Evolutionary conservation across 2,888 invertebrate genomes (phyloP).

Genomic region (Epistrophe grossulariae): DNA sequence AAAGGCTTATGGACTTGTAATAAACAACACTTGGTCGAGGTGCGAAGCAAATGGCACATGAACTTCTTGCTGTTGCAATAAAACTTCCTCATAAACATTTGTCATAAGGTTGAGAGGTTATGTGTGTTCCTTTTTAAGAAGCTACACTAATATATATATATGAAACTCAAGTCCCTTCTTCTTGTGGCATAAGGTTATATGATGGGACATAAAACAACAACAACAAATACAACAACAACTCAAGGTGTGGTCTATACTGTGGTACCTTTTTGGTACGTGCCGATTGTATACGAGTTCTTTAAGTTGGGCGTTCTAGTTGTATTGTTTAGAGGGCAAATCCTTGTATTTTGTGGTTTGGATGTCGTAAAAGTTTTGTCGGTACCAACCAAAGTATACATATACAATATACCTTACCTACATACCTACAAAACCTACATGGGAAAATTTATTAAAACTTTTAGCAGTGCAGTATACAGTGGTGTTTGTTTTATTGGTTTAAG

Average conservation of each 20-base stretch:
- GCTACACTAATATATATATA: not conserved
- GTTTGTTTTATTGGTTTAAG: slow-evolving; percentile 65
- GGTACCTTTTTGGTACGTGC: slow-evolving; percentile 50
- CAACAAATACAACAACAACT: slow-evolving; percentile 48
- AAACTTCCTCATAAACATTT: slow-evolving; percentile 75
- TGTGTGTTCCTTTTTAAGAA: slow-evolving; percentile 33
- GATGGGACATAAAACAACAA: slow-evolving; percentile 41
- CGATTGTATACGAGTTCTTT: slow-evolving; percentile 61
- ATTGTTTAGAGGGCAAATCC: slow-evolving; percentile 35
- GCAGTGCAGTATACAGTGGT: slow-evolving; percentile 50
- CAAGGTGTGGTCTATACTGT: slow-evolving; percentile 62
- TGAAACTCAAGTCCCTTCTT: not conserved
- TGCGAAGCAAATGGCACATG: slow-evolving; percentile 74
- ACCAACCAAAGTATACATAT: not conserved
- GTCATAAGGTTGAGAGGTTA: slow-evolving; percentile 72
- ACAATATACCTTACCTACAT: not conserved
- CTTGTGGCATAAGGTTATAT: slow-evolving; percentile 52
- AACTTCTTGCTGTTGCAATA: slow-evolving; percentile 73
- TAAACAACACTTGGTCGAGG: slow-evolving; percentile 73
- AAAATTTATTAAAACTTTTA: slow-evolving; percentile 74
- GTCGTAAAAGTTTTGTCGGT: slow-evolving; percentile 58
- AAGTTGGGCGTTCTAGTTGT: slow-evolving; percentile 38
- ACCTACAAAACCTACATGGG: not conserved
- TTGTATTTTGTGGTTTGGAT: slow-evolving; percentile 39
- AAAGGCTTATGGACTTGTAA: slow-evolving; percentile 65